Evolutionary conservation across 2,113 vertebrate species (phyloP).

Genomic region (Spheniscus mendiculus): DNA sequence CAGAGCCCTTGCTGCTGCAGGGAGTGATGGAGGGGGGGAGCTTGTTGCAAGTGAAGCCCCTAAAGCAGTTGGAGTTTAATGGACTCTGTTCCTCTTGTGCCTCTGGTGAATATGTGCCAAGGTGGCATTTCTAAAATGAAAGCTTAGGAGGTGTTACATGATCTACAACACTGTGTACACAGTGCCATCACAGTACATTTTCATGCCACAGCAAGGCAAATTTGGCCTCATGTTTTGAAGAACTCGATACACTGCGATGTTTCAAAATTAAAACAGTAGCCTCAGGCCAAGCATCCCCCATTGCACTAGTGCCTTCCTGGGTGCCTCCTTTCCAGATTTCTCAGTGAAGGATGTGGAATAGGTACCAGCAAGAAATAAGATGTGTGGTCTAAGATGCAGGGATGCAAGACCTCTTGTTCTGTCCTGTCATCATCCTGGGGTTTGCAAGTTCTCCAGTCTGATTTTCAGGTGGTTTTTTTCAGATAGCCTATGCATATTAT

Average conservation of each 20-base stretch:
- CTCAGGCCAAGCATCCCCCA: background rate
- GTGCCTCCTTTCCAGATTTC: background rate
- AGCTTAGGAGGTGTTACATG: background rate
- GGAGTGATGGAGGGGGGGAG: accelerated
- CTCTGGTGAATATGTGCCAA: background rate
- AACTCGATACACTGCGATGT: background rate
- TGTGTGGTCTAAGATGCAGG: background rate
- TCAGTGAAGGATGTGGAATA: background rate
- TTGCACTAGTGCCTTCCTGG: background rate
- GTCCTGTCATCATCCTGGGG: background rate
- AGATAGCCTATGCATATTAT: background rate
- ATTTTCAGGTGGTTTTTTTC: background rate
- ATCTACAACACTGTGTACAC: background rate
- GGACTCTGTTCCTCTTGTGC: accelerated
- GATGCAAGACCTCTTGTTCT: background rate
- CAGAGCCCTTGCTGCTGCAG: background rate
- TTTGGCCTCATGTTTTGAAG: background rate
- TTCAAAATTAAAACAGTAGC: background rate
- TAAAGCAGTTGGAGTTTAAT: background rate
- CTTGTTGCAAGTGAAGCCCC: background rate
- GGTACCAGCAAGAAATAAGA: background rate
- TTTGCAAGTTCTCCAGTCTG: background rate
- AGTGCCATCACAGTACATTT: background rate
- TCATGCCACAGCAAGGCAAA: background rate
- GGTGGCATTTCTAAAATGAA: background rate